Evolutionary conservation across 2,888 invertebrate species (phyloP).

Genomic region (Phalangium opilio): DNA sequence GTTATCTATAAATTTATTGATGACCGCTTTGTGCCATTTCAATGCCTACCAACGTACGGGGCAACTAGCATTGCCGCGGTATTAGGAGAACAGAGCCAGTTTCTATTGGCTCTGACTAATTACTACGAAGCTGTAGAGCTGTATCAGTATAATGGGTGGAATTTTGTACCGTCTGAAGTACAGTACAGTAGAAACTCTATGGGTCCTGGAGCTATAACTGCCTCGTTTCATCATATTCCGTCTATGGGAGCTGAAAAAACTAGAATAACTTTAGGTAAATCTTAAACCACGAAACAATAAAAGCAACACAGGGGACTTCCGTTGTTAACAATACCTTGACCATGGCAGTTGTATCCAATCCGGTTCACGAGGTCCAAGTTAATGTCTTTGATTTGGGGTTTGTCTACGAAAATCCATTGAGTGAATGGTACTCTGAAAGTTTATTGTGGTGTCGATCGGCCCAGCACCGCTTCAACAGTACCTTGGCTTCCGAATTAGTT

Average conservation of each 20-base stretch:
- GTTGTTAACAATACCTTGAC: background rate
- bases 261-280: conserved; percentile 8
- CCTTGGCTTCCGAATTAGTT: background rate
- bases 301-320: too few relatives aligned
- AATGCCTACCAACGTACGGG: conserved; percentile 11
- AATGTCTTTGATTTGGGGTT: background rate
- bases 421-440: background rate
- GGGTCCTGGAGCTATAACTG: conserved; percentile 9
- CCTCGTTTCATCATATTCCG: conserved; percentile 6
- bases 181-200: conserved; percentile 12
- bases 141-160: conserved; percentile 18
- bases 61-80: conserved; percentile 11
- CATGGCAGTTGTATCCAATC: background rate
- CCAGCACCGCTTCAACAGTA: background rate
- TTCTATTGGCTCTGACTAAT: conserved; percentile 14
- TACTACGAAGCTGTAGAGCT: conserved; percentile 11
- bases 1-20: conserved; percentile 17
- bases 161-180: conserved; percentile 12
- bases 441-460: background rate
- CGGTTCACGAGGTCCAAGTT: background rate
- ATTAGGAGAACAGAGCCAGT: conserved; percentile 5
- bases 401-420: background rate
- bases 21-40: conserved; percentile 18
- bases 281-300: too few relatives aligned
- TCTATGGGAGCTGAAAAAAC: background rate